Evolutionary conservation across 2,113 vertebrate species (phyloP).

Genomic region (Strigops habroptila): DNA sequence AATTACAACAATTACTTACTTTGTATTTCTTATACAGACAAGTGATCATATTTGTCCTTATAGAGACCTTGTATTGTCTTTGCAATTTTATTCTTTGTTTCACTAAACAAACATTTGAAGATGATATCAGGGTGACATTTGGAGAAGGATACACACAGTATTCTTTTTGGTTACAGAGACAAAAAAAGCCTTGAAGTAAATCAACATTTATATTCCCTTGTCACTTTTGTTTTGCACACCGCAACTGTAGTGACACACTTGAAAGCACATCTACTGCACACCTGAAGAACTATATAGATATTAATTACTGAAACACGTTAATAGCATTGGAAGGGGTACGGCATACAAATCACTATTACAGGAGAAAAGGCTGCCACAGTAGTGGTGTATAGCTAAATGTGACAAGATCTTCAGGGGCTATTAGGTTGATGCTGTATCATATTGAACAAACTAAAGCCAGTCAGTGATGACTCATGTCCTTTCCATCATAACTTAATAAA

Average conservation of each 20-base stretch:
- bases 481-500: constrained; percentile 20
- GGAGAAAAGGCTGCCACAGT: not conserved
- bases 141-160: not conserved
- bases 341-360: not conserved
- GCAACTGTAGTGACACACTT: not conserved
- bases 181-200: not conserved
- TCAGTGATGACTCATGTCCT: not conserved
- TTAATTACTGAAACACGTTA: not conserved
- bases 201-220: not conserved
- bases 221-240: not conserved
- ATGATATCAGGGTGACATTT: not conserved
- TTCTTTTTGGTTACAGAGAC: not conserved
- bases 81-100: not conserved
- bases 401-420: not conserved
- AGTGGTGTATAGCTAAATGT: not conserved
- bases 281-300: not conserved
- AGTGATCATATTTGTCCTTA: not conserved
- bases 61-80: not conserved
- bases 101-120: not conserved
- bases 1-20: not conserved
- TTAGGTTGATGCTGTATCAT: constrained; percentile 10
- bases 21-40: not conserved
- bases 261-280: not conserved
- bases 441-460: not conserved
- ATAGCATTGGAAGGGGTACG: not conserved